Percentiles rank a stretch among this genome's conserved stretches.
These are phyloP conservation scores for Andricus grossulariae DNA, from an alignment of 1,140 invertebrate species.

Conservation along the genomic window DNA sequence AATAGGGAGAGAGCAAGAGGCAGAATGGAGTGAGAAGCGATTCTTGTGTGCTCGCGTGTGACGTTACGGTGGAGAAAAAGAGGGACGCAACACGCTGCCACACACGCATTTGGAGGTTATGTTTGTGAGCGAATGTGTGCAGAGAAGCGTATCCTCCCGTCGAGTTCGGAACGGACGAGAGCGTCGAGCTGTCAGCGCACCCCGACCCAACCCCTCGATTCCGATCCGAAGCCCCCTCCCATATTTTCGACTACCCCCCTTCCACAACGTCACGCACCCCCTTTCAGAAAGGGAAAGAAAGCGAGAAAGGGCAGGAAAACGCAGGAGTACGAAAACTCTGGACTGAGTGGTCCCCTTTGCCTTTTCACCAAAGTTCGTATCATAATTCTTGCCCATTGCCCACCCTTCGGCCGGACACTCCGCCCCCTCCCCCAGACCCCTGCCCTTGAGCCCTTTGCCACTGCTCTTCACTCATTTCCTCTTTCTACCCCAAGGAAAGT, in stretches of 20 bases:
- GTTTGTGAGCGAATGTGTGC: constrained; percentile 68
- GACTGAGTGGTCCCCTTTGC: constrained; percentile 50
- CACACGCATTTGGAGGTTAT: constrained; percentile 34
- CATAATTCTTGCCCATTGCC: constrained; percentile 64
- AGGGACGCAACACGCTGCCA: constrained; percentile 42
- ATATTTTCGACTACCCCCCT: constrained; percentile 35
- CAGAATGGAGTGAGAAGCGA: constrained; percentile 33
- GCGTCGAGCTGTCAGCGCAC: constrained; percentile 76
- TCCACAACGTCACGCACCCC: constrained; percentile 35
- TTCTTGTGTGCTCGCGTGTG: constrained; percentile 36
- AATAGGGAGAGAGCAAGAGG: constrained; percentile 39
- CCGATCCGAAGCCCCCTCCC: constrained; percentile 49
- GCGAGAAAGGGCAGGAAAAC: constrained; percentile 4
- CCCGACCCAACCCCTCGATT: constrained; percentile 68
- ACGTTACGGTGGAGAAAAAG: constrained; percentile 41
- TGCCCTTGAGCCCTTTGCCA: constrained; percentile 41
- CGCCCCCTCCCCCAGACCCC: constrained; percentile 51
- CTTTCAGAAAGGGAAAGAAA: constrained; percentile 23
- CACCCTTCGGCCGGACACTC: constrained; percentile 55
- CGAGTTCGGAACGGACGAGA: constrained; percentile 68
- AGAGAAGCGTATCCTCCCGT: constrained; percentile 75
- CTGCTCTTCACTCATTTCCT: constrained; percentile 58
- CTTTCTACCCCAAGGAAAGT: constrained; percentile 50
- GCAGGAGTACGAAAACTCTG: constrained; percentile 18
- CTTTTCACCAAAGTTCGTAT: constrained; percentile 60